Evolutionary conservation across 2,888 invertebrate species (phyloP).

Genomic region (Meiosimyza decipiens): DNA sequence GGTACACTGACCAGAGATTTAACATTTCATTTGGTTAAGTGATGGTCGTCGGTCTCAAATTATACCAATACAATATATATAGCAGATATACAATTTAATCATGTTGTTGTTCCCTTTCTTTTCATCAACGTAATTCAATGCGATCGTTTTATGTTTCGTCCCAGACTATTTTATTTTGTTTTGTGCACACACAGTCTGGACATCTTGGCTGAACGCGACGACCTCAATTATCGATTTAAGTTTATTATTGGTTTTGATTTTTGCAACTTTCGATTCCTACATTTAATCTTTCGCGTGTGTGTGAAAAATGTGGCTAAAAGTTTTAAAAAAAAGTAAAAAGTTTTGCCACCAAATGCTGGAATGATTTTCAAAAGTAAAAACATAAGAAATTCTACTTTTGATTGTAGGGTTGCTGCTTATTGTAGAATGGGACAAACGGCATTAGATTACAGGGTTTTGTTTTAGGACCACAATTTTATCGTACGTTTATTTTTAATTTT

Average conservation of each 20-base stretch:
- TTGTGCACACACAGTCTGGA: too few species aligned
- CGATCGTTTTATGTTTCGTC: neutral
- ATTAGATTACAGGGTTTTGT: constrained; percentile 53
- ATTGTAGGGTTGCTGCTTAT: constrained; percentile 10
- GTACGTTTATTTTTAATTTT: constrained; percentile 5
- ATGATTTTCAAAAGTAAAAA: neutral
- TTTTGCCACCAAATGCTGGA: neutral
- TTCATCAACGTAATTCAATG: constrained; percentile 12
- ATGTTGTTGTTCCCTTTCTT: constrained; percentile 2
- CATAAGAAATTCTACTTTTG: constrained; percentile 20
- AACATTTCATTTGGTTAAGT: neutral
- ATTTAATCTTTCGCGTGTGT: too few species aligned
- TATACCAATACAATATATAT: too few species aligned
- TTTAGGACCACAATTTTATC: too few species aligned
- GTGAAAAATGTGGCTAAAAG: neutral
- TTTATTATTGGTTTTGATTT: constrained; percentile 67
- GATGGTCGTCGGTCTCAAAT: too few species aligned
- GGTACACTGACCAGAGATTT: neutral
- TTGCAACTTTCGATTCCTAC: constrained; percentile 35
- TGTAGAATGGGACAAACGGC: constrained; percentile 47
- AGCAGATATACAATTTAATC: too few species aligned
- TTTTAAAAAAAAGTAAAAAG: too few species aligned
- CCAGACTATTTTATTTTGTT: neutral
- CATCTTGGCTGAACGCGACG: constrained; percentile 41
- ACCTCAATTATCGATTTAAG: constrained; percentile 68